These are phyloP conservation scores for Idaea aversata DNA, from an alignment of 2,888 invertebrate species.

Conservation along the genomic window DNA sequence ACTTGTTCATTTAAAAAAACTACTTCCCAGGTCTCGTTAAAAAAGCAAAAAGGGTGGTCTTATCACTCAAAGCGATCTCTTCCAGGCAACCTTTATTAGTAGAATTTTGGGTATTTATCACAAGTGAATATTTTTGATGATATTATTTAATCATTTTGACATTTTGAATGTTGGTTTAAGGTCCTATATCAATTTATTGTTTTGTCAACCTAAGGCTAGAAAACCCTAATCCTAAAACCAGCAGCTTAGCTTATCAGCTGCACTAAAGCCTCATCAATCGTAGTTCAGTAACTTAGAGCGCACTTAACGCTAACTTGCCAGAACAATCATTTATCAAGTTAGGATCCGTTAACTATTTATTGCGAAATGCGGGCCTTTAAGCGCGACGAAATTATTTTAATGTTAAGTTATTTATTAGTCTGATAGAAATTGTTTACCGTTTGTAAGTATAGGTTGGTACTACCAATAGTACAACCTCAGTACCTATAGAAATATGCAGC, in stretches of 20 bases:
- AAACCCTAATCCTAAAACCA: conserved; percentile 2
- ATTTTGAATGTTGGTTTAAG: no score
- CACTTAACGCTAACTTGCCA: conserved; percentile 18
- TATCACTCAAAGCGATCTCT: no score
- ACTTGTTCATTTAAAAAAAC: no score
- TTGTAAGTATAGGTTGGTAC: conserved; percentile 6
- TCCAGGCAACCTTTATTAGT: no score
- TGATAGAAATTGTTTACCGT: background rate
- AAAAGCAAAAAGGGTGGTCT: no score
- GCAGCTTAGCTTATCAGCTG: background rate
- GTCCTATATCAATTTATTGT: no score
- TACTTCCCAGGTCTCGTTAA: no score
- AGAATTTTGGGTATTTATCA: no score
- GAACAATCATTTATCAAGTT: conserved; percentile 15
- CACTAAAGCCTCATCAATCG: conserved; percentile 17
- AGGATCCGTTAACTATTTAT: conserved; percentile 15
- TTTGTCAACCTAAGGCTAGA: background rate
- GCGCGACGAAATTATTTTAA: conserved; percentile 4
- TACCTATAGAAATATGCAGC: no score
- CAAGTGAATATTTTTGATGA: no score
- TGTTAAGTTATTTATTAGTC: background rate
- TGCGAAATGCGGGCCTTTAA: conserved; percentile 3
- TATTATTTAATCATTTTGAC: no score
- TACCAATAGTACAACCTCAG: background rate
- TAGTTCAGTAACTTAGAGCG: conserved; percentile 8